Evolutionary conservation across 2,888 invertebrate species (phyloP).

Genomic region (Lymantria dispar): DNA sequence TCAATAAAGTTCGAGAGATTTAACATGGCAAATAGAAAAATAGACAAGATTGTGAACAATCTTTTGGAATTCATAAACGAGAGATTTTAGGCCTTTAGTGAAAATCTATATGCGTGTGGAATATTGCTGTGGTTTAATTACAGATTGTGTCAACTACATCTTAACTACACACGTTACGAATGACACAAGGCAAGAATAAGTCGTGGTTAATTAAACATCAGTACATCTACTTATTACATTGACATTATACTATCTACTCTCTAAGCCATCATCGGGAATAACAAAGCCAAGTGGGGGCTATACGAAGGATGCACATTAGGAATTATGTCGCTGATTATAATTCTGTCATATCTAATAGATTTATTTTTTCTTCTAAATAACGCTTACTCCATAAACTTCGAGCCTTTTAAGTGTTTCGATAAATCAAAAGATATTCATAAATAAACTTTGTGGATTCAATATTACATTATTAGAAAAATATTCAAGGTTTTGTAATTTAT

Average conservation of each 20-base stretch:
- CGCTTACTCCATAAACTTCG: too few relatives aligned
- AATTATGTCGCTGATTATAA: not conserved
- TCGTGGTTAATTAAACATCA: slow-evolving; percentile 36
- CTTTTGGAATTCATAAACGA: slow-evolving; percentile 14
- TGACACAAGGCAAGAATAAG: slow-evolving; percentile 55
- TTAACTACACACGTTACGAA: slow-evolving; percentile 32
- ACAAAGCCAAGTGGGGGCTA: slow-evolving; percentile 45
- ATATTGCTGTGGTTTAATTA: slow-evolving; percentile 30
- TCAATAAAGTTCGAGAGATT: slow-evolving; percentile 15
- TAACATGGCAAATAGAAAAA: slow-evolving; percentile 30
- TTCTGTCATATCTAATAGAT: too few relatives aligned
- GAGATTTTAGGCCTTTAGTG: slow-evolving; percentile 32
- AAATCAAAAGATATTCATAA: too few relatives aligned
- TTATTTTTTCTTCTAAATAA: too few relatives aligned
- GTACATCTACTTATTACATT: slow-evolving; percentile 35
- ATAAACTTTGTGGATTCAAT: too few relatives aligned
- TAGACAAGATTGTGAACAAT: slow-evolving; percentile 22
- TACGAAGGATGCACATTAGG: not conserved
- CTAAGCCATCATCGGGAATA: slow-evolving; percentile 33
- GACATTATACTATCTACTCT: slow-evolving; percentile 31
- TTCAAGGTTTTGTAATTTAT: too few relatives aligned
- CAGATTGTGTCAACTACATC: slow-evolving; percentile 24
- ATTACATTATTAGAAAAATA: too few relatives aligned
- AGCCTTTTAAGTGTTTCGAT: too few relatives aligned
- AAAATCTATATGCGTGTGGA: slow-evolving; percentile 16